phyloP scores from a whole-genome alignment of 1,140 invertebrate species.

The Leptinotarsa defecta region DNA sequence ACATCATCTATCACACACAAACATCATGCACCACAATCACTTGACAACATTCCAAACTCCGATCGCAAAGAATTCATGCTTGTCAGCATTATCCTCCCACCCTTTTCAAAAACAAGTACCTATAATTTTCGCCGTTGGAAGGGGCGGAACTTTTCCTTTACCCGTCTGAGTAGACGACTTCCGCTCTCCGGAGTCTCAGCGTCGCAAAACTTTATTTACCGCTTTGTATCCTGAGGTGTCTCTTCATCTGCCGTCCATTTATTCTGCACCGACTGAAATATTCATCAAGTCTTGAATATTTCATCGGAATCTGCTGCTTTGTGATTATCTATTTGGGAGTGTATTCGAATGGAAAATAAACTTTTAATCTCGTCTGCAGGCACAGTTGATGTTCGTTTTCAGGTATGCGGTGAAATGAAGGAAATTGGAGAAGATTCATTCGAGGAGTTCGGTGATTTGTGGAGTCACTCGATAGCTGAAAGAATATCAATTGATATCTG shows the following conservation, averaged over 20 bases:
- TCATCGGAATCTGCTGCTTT: conserved; percentile 29
- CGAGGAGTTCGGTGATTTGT: no score
- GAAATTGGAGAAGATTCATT: no score
- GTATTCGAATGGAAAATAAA: conserved; percentile 14
- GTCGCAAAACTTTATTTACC: conserved; percentile 51
- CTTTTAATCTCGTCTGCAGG: conserved; percentile 32
- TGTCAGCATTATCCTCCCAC: background rate
- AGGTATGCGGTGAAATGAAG: no score
- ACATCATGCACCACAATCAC: no score
- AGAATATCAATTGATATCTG: no score
- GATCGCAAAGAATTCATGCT: no score
- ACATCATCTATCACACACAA: no score
- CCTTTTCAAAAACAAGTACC: background rate
- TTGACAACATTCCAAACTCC: no score
- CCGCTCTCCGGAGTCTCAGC: conserved; percentile 45
- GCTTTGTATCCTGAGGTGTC: conserved; percentile 38
- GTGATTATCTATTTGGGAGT: background rate
- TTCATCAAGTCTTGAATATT: conserved; percentile 41
- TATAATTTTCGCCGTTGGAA: background rate
- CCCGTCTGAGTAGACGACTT: conserved; percentile 45
- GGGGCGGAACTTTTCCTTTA: background rate
- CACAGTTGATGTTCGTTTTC: conserved; percentile 22
- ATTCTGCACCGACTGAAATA: background rate
- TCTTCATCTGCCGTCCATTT: background rate
- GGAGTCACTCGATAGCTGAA: no score